A percentile compares a stretch with the other conserved stretches of the same genome.
Conservation (phyloP, 2,888 invertebrate genomes). For the Dicranocentrus wangi region DNA sequence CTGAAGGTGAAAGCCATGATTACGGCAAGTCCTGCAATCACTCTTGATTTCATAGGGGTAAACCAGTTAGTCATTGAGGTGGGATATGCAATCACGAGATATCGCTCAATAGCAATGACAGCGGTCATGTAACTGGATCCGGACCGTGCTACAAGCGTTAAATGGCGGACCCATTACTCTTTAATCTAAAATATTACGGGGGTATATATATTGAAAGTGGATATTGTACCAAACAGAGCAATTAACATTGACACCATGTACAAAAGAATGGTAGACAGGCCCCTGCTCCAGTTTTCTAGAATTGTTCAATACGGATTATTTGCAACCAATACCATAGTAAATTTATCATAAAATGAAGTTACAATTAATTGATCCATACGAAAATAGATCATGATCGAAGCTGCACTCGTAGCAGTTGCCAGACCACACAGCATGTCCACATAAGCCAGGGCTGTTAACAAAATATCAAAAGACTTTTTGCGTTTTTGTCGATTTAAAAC, state of each 20-base stretch:
- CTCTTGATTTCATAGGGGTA: background rate
- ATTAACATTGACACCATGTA: background rate
- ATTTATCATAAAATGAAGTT: background rate
- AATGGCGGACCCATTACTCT: background rate
- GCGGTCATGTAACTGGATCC: constrained; percentile 19
- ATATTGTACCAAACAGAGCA: background rate
- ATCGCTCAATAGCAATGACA: constrained; percentile 18
- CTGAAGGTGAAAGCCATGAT: background rate
- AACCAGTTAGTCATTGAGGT: background rate
- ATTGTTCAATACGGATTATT: background rate
- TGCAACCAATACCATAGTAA: background rate
- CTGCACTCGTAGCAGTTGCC: background rate
- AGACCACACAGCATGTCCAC: constrained; percentile 14
- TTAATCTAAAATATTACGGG: background rate
- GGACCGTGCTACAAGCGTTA: background rate
- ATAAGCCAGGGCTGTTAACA: background rate
- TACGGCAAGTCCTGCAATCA: background rate
- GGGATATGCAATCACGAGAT: constrained; percentile 15
- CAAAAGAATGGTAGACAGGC: background rate
- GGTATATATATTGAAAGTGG: background rate
- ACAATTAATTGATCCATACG: background rate
- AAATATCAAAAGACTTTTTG: background rate
- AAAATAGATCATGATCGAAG: background rate
- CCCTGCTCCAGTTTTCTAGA: constrained; percentile 23
- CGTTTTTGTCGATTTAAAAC: background rate